A percentile compares a stretch with the other conserved stretches of the same genome.
Evolutionary conservation across 2,888 invertebrate species (phyloP).

Genomic region (Mesoligia furuncula): DNA sequence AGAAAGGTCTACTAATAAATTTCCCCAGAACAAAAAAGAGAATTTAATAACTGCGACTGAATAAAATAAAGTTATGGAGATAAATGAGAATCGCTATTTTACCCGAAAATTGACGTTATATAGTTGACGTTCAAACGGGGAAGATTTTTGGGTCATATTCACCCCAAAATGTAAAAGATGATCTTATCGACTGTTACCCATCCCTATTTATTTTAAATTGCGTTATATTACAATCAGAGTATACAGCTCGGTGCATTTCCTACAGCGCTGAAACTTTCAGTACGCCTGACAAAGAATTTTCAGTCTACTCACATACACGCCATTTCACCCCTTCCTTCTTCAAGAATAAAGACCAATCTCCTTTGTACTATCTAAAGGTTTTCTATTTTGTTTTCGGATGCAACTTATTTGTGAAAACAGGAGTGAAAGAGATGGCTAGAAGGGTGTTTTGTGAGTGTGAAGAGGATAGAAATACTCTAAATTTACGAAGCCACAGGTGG

Average conservation of each 20-base stretch:
- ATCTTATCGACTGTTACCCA: constrained; percentile 63
- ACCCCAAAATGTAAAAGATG: not conserved
- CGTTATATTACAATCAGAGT: constrained; percentile 89
- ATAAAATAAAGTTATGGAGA: too few species aligned
- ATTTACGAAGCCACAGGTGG: constrained; percentile 90
- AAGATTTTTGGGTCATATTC: not conserved
- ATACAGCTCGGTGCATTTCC: constrained; percentile 85
- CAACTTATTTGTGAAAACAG: constrained; percentile 90
- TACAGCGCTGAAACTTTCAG: constrained; percentile 84
- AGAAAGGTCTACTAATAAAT: too few species aligned
- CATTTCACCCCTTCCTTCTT: constrained; percentile 68
- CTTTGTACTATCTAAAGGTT: constrained; percentile 73
- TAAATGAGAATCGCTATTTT: too few species aligned
- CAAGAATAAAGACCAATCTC: constrained; percentile 68
- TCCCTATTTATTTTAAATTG: constrained; percentile 87
- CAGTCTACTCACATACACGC: constrained; percentile 59
- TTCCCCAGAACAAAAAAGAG: not conserved
- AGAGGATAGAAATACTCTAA: constrained; percentile 84
- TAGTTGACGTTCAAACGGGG: not conserved
- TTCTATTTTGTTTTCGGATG: constrained; percentile 90
- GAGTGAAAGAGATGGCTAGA: constrained; percentile 78
- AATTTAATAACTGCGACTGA: not conserved
- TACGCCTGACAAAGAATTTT: constrained; percentile 82
- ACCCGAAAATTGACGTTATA: too few species aligned
- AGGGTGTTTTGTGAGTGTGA: constrained; percentile 69